Conservation (phyloP, 1,140 invertebrate genomes). For the Bombus consobrinus region DNA sequence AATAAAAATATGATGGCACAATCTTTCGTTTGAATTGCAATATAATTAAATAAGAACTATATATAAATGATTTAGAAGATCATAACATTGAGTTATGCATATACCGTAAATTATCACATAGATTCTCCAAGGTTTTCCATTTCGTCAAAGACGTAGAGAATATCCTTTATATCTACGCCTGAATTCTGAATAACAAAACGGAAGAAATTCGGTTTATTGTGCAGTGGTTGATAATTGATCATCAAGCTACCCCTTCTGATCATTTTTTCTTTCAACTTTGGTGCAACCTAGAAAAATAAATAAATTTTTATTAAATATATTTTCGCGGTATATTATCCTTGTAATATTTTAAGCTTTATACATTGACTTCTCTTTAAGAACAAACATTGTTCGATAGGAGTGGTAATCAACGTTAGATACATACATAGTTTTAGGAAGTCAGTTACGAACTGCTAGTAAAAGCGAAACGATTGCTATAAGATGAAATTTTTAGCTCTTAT, state of each 20-base stretch:
- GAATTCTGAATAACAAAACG: slow-evolving; percentile 88
- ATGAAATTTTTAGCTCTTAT: background rate
- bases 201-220: slow-evolving; percentile 87
- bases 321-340: background rate
- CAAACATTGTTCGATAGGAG: background rate
- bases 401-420: too few species aligned
- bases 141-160: slow-evolving; percentile 53
- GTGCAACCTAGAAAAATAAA: slow-evolving; percentile 84
- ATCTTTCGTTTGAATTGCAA: background rate
- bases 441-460: background rate
- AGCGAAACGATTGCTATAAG: background rate
- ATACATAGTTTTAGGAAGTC: background rate
- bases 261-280: slow-evolving; percentile 88
- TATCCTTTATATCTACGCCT: slow-evolving; percentile 12
- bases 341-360: background rate
- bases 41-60: background rate
- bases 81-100: background rate
- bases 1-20: background rate
- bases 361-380: background rate
- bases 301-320: background rate
- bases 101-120: slow-evolving; percentile 8
- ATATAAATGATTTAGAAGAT: background rate
- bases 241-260: slow-evolving; percentile 87
- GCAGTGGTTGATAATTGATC: slow-evolving; percentile 88
- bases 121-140: slow-evolving; percentile 45